These are phyloP conservation scores for Pseudochaenichthys georgianus DNA, from an alignment of 2,797 vertebrate genomes.

Conservation along the genomic window DNA sequence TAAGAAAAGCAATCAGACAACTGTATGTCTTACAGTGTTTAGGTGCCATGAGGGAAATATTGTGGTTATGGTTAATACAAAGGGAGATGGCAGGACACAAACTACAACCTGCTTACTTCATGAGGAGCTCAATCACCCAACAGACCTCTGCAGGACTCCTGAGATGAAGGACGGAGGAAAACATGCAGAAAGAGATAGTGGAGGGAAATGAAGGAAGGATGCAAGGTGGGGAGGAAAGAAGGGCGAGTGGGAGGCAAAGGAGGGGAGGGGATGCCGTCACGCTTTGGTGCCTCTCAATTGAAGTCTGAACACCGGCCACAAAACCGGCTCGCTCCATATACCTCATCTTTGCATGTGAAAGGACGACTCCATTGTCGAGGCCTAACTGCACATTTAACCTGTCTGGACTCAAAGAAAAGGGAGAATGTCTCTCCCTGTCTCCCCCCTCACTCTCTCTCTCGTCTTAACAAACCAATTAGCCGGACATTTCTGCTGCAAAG, in stretches of 20 bases:
- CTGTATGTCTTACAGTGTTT: too few species aligned
- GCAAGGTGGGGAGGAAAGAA: slow-evolving; percentile 28
- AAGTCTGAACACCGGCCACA: slow-evolving; percentile 75
- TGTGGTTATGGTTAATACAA: neutral
- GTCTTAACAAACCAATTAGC: slow-evolving; percentile 84
- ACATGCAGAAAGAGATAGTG: slow-evolving; percentile 17
- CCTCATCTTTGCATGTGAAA: slow-evolving; percentile 85
- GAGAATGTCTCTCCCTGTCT: slow-evolving; percentile 50
- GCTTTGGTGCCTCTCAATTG: slow-evolving; percentile 82
- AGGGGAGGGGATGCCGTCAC: slow-evolving; percentile 71
- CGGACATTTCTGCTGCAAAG: slow-evolving; percentile 72
- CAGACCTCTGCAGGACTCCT: fast-evolving
- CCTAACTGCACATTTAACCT: slow-evolving; percentile 87
- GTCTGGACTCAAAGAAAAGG: slow-evolving; percentile 80
- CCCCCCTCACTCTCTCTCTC: slow-evolving; percentile 57
- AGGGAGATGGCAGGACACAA: neutral
- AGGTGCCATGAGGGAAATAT: neutral
- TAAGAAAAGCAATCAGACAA: too few species aligned
- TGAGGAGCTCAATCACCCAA: neutral
- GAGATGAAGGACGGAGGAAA: slow-evolving; percentile 33
- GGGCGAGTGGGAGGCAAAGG: slow-evolving; percentile 42
- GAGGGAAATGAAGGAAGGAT: slow-evolving; percentile 26
- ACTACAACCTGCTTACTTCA: neutral
- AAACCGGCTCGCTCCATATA: slow-evolving; percentile 81
- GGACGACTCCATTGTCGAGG: slow-evolving; percentile 71